These are phyloP conservation scores for Oreochromis grahami DNA, from an alignment of 2,797 vertebrate species.

Conservation along the genomic window DNA sequence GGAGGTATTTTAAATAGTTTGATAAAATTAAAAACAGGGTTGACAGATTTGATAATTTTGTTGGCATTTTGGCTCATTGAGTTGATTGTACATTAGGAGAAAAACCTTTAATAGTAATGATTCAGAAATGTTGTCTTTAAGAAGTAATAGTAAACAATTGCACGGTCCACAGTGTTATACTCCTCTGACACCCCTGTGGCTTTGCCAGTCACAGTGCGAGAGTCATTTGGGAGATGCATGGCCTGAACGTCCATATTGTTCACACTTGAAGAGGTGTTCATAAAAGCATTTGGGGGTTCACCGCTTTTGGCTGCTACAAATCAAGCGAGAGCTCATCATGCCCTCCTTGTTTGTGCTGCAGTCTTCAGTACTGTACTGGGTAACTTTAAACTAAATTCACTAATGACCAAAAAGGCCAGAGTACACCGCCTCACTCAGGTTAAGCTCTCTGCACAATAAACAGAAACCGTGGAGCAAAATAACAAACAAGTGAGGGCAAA, in stretches of 20 bases:
- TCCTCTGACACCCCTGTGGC: neutral
- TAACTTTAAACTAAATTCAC: neutral
- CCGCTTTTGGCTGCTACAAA: neutral
- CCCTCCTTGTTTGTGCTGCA: neutral
- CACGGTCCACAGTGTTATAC: neutral
- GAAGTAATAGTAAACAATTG: neutral
- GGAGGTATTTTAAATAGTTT: neutral
- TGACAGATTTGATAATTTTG: neutral
- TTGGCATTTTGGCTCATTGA: neutral
- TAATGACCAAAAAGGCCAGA: neutral
- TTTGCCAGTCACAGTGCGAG: neutral
- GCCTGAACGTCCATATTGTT: neutral
- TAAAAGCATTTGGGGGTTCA: neutral
- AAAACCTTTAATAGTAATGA: neutral
- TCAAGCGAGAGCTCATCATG: neutral
- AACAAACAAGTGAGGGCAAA: neutral
- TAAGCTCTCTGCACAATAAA: neutral
- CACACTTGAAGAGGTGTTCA: neutral
- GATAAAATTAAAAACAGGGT: neutral
- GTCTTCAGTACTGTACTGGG: neutral
- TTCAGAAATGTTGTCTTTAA: neutral
- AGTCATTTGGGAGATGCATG: neutral
- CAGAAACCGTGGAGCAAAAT: neutral
- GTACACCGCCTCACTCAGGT: fast-evolving
- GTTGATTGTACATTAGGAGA: neutral